A percentile compares a stretch with the other conserved stretches of the same genome.
Conservation (phyloP, 2,113 vertebrate genomes). For the Hippocampus barbouri region DNA sequence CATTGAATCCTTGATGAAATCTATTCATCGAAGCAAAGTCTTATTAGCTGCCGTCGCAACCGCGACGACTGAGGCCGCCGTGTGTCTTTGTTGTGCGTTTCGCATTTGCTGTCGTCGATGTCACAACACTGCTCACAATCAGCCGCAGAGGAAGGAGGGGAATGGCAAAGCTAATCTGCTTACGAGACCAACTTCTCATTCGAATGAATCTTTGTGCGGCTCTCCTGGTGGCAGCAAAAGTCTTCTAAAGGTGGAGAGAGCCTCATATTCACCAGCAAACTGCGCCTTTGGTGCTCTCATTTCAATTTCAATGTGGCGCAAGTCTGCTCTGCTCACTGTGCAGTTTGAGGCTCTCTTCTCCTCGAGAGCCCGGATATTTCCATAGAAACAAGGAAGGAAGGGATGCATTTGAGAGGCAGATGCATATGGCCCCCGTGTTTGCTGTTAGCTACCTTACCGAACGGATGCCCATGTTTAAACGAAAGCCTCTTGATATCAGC, state of each 20-base stretch:
- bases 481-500: neutral
- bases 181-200: slow-evolving; percentile 40
- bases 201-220: slow-evolving; percentile 44
- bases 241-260: slow-evolving; percentile 37
- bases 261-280: slow-evolving; percentile 17
- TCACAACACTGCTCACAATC: slow-evolving; percentile 15
- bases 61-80: slow-evolving; percentile 2
- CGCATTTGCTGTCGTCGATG: slow-evolving; percentile 25
- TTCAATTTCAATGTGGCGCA: slow-evolving; percentile 27
- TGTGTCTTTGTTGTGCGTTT: slow-evolving; percentile 18
- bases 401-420: slow-evolving; percentile 14
- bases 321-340: slow-evolving; percentile 23
- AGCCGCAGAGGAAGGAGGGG: slow-evolving; percentile 25
- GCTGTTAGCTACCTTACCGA: neutral
- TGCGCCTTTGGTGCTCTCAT: slow-evolving; percentile 2
- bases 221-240: slow-evolving; percentile 31
- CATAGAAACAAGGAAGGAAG: slow-evolving; percentile 32
- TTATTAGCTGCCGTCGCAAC: neutral
- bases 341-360: slow-evolving; percentile 9
- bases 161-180: slow-evolving; percentile 46
- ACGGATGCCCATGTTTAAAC: neutral
- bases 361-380: slow-evolving; percentile 32
- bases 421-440: slow-evolving; percentile 17
- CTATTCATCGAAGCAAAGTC: neutral
- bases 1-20: neutral